Evolutionary conservation across 2,113 vertebrate genomes (phyloP).

Genomic region (Scomber japonicus): DNA sequence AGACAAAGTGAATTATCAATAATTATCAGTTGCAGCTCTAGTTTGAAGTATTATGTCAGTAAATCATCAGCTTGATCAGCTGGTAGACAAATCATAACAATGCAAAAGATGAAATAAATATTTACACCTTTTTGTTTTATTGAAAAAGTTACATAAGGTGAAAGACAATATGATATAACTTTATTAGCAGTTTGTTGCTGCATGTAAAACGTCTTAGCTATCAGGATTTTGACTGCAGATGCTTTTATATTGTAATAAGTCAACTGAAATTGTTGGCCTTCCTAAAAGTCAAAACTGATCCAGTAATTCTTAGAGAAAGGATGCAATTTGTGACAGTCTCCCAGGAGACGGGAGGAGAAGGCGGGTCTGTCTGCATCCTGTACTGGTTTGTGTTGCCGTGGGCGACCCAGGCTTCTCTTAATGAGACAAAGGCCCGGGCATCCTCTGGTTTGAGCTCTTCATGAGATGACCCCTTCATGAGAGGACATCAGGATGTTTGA

Average conservation of each 20-base stretch:
- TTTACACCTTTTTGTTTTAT: not conserved
- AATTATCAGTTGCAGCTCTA: too few species aligned
- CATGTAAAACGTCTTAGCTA: too few species aligned
- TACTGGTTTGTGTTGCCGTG: slow-evolving; percentile 49
- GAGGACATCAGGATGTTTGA: slow-evolving; percentile 30
- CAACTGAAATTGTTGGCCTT: not conserved
- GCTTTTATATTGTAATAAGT: not conserved
- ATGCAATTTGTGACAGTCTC: slow-evolving; percentile 20
- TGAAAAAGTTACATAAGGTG: not conserved
- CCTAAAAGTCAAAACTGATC: not conserved
- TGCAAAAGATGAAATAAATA: too few species aligned
- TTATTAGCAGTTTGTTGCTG: too few species aligned
- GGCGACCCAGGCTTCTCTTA: slow-evolving; percentile 58
- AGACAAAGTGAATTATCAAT: too few species aligned
- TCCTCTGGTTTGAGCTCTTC: slow-evolving; percentile 30
- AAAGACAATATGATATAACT: not conserved
- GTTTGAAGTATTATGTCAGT: not conserved
- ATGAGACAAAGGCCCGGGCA: slow-evolving; percentile 44
- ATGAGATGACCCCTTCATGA: slow-evolving; percentile 5
- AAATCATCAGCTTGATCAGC: too few species aligned
- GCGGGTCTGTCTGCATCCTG: slow-evolving; percentile 25
- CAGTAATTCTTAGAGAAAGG: slow-evolving; percentile 23
- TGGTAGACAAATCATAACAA: not conserved
- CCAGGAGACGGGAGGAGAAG: slow-evolving; percentile 20
- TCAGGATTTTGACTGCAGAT: not conserved